phyloP scores from a whole-genome alignment of 2,797 vertebrate species.

The Brotula barbata region DNA sequence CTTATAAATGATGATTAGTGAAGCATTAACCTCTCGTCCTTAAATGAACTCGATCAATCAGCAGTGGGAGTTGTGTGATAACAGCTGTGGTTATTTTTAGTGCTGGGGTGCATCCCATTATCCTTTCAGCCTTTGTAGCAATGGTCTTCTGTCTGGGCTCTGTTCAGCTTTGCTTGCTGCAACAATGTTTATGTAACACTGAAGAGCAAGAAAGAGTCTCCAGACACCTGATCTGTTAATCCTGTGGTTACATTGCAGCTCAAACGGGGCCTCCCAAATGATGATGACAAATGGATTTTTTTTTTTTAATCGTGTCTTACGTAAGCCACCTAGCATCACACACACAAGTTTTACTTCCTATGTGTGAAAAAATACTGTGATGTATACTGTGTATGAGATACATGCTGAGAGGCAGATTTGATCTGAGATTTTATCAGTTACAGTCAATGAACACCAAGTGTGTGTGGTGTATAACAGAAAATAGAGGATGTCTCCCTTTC shows the following conservation, averaged over 20 bases:
- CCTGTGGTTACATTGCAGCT: no score
- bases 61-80: constrained; percentile 12
- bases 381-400: not conserved
- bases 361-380: not conserved
- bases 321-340: no score
- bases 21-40: constrained; percentile 24
- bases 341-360: no score
- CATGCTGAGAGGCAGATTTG: constrained; percentile 10
- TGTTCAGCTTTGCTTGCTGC: not conserved
- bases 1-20: constrained; percentile 18
- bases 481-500: constrained; percentile 49
- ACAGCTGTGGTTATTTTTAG: constrained; percentile 17
- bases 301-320: no score
- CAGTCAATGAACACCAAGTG: constrained; percentile 24
- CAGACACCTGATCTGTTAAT: not conserved
- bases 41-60: constrained; percentile 42
- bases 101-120: not conserved
- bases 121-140: not conserved
- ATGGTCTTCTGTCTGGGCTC: not conserved
- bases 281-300: no score
- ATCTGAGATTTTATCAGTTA: constrained; percentile 30
- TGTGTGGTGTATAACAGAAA: constrained; percentile 34
- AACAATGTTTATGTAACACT: constrained; percentile 23
- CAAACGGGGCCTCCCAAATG: no score
- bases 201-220: constrained; percentile 1